Base-by-base conservation (phyloP, 2,797 vertebrate genomes). In the Syndactyla subalaris region DNA sequence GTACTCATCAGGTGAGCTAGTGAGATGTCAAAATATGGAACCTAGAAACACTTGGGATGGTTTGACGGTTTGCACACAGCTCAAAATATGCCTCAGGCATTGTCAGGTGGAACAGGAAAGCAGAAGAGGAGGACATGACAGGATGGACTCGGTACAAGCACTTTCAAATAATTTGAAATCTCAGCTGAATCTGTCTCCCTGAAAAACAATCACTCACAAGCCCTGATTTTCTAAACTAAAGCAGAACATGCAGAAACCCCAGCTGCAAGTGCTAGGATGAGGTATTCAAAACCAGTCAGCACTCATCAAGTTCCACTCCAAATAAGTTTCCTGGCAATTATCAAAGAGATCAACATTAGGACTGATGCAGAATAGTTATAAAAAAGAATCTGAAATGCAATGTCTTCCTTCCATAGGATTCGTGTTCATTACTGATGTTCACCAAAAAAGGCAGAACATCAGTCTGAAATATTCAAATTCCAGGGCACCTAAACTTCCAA, bases 361-460 rank as follows among this genome's bases (percentile, higher is more conserved):
- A 68, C 19, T 39, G n/a, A 79, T 19, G 19, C 12, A 77, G 48
- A 83, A 13, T 3, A 2, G 3, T 45, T 76, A 68, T 8, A 18
- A 62, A 62, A 80, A 48, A 24, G 2, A 43, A 34, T 3, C 27
- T 62, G 23, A 89, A 78, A 85, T 5, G 2, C 12, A 80, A 39
- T 24, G 27, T 71, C 30, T 82, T 78, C 34, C 30, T 88, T 17
- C 32, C 20, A 18, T n/a, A n/a, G 15, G 32, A 62, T 36, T 84
- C 13, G 27, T 0, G 1, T 32, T 77, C 30, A 54, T 30, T 36
- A 55, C 32, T 0, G 1, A 32, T 9, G 10, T 45, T n/a, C 16
- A 55, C 23, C 24, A 70, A 55, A 79, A 45, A 46, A n/a, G 20
- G 21, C 18, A 65, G 65, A 85, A 77, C 32, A 71, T n/a, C 9